Evolutionary conservation across 2,113 vertebrate genomes (phyloP).

Genomic region (Gymnorhina tibicen): DNA sequence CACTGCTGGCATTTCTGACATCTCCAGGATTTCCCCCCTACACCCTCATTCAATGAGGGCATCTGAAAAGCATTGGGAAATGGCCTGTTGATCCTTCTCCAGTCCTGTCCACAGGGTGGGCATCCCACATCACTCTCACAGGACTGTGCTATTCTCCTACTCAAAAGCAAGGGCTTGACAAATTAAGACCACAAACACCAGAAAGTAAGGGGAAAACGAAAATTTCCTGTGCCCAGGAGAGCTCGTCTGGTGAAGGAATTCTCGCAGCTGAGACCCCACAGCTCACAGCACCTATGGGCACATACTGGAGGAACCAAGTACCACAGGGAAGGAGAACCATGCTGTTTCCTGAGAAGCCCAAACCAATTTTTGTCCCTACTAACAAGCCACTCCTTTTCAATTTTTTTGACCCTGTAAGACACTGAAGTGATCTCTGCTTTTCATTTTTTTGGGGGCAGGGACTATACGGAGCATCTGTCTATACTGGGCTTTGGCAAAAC

Average conservation of each 20-base stretch:
- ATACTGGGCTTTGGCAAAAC: background rate
- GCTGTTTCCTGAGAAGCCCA: background rate
- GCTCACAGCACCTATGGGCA: background rate
- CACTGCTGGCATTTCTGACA: background rate
- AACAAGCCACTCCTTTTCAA: background rate
- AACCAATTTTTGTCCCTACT: background rate
- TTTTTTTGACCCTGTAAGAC: background rate
- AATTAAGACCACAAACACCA: background rate
- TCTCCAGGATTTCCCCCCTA: background rate
- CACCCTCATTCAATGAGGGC: background rate
- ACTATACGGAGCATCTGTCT: background rate
- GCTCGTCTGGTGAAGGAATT: background rate
- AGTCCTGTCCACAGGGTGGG: background rate
- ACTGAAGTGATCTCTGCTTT: background rate
- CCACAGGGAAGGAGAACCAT: background rate
- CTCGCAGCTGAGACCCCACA: background rate
- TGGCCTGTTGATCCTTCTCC: background rate
- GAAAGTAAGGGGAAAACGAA: background rate
- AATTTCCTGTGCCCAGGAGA: background rate
- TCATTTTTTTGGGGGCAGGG: background rate
- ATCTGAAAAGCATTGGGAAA: background rate
- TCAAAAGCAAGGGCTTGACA: background rate
- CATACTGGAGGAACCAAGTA: accelerated
- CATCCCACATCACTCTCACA: background rate
- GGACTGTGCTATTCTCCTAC: background rate